Evolutionary conservation across 2,888 invertebrate genomes (phyloP).

Genomic region (Ypsolopha scabrella): DNA sequence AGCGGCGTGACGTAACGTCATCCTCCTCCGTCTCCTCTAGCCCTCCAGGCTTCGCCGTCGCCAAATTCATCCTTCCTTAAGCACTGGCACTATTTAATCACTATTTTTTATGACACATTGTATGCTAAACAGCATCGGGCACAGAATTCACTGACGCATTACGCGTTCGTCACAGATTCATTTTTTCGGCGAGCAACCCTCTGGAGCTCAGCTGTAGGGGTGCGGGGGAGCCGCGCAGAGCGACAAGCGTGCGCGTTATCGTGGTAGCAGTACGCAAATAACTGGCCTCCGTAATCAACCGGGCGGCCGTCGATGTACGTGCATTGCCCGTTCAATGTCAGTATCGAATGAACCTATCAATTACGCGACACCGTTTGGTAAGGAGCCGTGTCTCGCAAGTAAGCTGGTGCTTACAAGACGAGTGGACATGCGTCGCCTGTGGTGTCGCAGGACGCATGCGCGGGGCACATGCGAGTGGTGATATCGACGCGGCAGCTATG

Average conservation of each 20-base stretch:
- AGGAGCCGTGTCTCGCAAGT: conserved; percentile 50
- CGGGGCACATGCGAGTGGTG: conserved; percentile 19
- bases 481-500: conserved; percentile 35
- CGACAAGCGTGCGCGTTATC: conserved; percentile 33
- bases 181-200: conserved; percentile 2
- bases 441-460: conserved; percentile 38
- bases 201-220: conserved; percentile 24
- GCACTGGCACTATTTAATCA: conserved; percentile 19
- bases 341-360: conserved; percentile 62
- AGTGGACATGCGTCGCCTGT: conserved; percentile 5
- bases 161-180: conserved; percentile 21
- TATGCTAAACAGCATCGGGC: conserved; percentile 7
- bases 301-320: conserved; percentile 42
- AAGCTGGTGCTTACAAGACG: conserved; percentile 16
- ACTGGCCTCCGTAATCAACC: conserved; percentile 45
- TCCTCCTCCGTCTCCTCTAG: conserved; percentile 53
- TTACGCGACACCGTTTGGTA: conserved; percentile 54
- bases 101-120: conserved; percentile 23
- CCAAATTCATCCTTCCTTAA: conserved; percentile 38
- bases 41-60: conserved; percentile 34
- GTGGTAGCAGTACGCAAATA: conserved; percentile 48
- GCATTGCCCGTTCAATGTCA: conserved; percentile 59
- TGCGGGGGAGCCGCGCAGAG: conserved; percentile 11
- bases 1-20: conserved; percentile 43
- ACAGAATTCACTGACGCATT: conserved; percentile 19